Percentiles rank a stretch among this genome's conserved stretches.
Conservation (phyloP, 2,113 vertebrate species). For the Pionites leucogaster region DNA sequence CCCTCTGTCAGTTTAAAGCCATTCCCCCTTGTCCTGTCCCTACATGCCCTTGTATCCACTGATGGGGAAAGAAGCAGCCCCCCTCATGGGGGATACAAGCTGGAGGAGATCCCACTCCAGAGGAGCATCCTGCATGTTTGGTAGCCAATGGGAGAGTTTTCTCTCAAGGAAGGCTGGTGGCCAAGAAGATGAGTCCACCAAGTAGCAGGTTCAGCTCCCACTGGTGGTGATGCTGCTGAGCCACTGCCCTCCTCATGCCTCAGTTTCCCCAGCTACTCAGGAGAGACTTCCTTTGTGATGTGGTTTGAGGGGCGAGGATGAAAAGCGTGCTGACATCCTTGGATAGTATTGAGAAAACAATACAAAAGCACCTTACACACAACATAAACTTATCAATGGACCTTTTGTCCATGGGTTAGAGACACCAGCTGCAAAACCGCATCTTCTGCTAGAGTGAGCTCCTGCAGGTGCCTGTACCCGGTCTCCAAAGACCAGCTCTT, state of each 20-base stretch:
- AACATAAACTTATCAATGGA: not conserved
- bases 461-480: accelerated
- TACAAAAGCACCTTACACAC: not conserved
- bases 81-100: accelerated
- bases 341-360: not conserved
- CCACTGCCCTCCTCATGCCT: not conserved
- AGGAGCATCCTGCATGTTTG: not conserved
- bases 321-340: not conserved
- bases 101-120: not conserved
- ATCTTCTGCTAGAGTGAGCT: not conserved
- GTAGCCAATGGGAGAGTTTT: not conserved
- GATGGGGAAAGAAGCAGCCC: no score
- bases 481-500: not conserved
- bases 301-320: not conserved
- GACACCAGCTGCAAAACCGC: not conserved
- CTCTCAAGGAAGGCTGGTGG: not conserved
- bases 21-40: not conserved
- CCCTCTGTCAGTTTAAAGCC: not conserved
- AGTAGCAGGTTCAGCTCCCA: not conserved
- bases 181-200: not conserved
- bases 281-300: not conserved
- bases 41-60: not conserved
- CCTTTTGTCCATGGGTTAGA: not conserved
- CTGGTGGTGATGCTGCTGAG: not conserved
- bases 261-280: not conserved